A percentile compares a stretch with the other conserved stretches of the same genome.
phyloP scores from a whole-genome alignment of 2,888 invertebrate species.

The Epistrophe eligans region DNA sequence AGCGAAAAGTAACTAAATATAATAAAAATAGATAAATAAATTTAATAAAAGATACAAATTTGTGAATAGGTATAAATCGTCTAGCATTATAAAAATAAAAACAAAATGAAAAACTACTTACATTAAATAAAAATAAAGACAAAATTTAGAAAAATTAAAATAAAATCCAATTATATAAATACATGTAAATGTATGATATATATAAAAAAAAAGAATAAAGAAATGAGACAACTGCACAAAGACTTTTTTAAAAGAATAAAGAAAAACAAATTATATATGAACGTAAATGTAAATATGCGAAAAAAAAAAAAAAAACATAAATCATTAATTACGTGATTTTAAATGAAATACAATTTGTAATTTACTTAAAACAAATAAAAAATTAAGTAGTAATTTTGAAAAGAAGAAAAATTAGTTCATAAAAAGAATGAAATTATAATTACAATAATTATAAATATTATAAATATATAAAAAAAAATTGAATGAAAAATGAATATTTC shows the following conservation, averaged over 20 bases:
- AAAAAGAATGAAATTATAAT: slow-evolving; percentile 79
- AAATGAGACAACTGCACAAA: slow-evolving; percentile 72
- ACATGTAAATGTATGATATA: slow-evolving; percentile 53
- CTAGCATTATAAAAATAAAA: slow-evolving; percentile 52
- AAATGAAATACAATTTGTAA: slow-evolving; percentile 74
- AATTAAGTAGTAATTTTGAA: slow-evolving; percentile 79
- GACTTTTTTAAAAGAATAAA: slow-evolving; percentile 72
- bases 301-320: slow-evolving; percentile 64
- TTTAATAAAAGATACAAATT: slow-evolving; percentile 40
- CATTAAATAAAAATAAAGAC: slow-evolving; percentile 45
- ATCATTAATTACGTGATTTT: slow-evolving; percentile 78
- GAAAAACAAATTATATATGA: slow-evolving; percentile 36
- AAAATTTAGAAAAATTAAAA: slow-evolving; percentile 67
- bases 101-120: slow-evolving; percentile 55
- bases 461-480: slow-evolving; percentile 78
- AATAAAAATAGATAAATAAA: slow-evolving; percentile 66
- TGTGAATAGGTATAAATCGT: slow-evolving; percentile 72
- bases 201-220: slow-evolving; percentile 14
- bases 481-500: slow-evolving; percentile 73
- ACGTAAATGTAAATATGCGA: slow-evolving; percentile 62
- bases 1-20: slow-evolving; percentile 38
- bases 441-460: slow-evolving; percentile 81
- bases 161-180: slow-evolving; percentile 71
- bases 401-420: slow-evolving; percentile 64
- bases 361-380: slow-evolving; percentile 79